Conservation (phyloP, 2,113 vertebrate genomes). For the Todiramphus chloris region DNA sequence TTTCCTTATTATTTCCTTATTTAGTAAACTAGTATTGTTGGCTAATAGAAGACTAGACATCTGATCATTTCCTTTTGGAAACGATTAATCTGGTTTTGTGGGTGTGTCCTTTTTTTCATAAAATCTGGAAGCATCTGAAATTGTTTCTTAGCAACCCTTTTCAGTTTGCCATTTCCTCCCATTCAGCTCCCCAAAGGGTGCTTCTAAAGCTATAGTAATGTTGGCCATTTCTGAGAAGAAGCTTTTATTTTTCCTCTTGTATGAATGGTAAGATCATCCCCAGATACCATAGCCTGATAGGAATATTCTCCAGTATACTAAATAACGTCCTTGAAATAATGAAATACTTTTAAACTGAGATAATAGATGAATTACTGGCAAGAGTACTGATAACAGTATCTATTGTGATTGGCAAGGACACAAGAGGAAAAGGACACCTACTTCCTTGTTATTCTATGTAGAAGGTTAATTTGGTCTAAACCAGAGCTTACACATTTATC, state of each 20-base stretch:
- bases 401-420: neutral
- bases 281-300: neutral
- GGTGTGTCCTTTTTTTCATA: neutral
- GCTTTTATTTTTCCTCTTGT: neutral
- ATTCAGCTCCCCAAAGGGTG: neutral
- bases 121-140: constrained; percentile 10
- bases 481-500: neutral
- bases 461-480: neutral
- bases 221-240: neutral
- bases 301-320: neutral
- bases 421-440: neutral
- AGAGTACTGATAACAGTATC: neutral
- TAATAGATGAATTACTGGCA: neutral
- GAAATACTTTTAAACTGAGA: constrained; percentile 13
- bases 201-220: neutral
- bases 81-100: neutral
- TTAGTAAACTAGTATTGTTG: neutral
- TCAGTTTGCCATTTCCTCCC: neutral
- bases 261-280: neutral
- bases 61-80: neutral
- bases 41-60: neutral
- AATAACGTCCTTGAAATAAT: constrained; percentile 17
- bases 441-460: neutral
- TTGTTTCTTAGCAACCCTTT: constrained; percentile 51
- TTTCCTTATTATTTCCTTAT: neutral